These are phyloP conservation scores for Julus scanicus DNA, from an alignment of 2,888 invertebrate genomes.

Conservation along the genomic window DNA sequence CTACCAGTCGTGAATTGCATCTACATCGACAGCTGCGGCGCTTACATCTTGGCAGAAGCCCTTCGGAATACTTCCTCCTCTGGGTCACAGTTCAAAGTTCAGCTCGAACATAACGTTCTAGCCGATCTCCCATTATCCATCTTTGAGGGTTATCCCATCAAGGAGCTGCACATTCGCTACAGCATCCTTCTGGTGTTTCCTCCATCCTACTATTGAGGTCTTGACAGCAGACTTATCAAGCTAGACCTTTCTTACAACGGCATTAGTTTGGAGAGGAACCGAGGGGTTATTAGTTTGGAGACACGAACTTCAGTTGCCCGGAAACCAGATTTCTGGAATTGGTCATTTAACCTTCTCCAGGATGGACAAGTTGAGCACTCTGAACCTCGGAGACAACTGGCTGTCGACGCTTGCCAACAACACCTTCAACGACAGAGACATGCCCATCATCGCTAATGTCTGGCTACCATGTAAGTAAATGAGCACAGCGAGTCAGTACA, in stretches of 20 bases:
- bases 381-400: constrained; percentile 9
- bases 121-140: background rate
- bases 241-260: background rate
- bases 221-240: background rate
- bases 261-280: no score
- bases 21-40: background rate
- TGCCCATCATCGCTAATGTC: background rate
- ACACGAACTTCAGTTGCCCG: background rate
- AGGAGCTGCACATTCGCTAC: background rate
- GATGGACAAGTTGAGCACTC: background rate
- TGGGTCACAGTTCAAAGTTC: background rate
- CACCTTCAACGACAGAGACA: background rate
- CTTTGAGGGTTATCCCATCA: constrained; percentile 1
- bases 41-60: background rate
- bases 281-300: no score
- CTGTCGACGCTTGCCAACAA: background rate
- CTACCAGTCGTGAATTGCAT: background rate
- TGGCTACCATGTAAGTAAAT: background rate
- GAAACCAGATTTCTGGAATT: background rate
- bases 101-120: background rate
- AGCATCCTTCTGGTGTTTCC: background rate
- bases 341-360: background rate
- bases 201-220: background rate
- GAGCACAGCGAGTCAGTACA: background rate
- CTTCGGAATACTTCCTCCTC: background rate